Conservation (phyloP, 2,888 invertebrate species). For the Agonopterix subpropinquella region DNA sequence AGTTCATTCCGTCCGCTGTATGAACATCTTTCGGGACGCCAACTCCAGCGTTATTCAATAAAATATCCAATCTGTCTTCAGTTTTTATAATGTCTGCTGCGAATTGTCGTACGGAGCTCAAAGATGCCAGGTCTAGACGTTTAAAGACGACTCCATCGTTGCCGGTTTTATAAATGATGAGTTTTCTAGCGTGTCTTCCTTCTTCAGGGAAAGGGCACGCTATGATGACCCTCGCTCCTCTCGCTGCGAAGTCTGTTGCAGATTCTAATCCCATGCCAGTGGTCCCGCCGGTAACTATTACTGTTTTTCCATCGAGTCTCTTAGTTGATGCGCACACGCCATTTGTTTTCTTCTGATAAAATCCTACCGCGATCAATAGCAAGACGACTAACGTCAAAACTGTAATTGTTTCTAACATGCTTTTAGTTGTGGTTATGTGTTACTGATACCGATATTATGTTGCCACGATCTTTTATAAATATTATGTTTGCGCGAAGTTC, state of each 20-base stretch:
- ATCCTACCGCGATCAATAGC: not conserved
- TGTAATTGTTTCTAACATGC: too few species aligned
- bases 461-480: too few species aligned
- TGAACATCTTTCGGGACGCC: constrained; percentile 70
- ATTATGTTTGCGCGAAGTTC: too few species aligned
- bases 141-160: constrained; percentile 79
- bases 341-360: constrained; percentile 14
- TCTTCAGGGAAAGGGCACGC: constrained; percentile 16
- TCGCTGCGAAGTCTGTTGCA: constrained; percentile 13
- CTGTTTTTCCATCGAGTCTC: constrained; percentile 13
- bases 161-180: constrained; percentile 74
- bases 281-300: constrained; percentile 17
- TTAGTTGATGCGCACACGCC: constrained; percentile 12
- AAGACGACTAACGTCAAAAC: not conserved
- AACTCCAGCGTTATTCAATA: constrained; percentile 88
- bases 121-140: constrained; percentile 81
- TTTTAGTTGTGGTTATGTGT: too few species aligned
- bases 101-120: constrained; percentile 83
- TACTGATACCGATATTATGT: not conserved
- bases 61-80: constrained; percentile 80
- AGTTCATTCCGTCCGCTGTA: constrained; percentile 85
- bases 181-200: constrained; percentile 49
- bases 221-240: constrained; percentile 17
- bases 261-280: constrained; percentile 17
- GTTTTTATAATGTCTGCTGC: constrained; percentile 81